Conservation (phyloP, 2,888 invertebrate species). For the Thumatha senex region DNA sequence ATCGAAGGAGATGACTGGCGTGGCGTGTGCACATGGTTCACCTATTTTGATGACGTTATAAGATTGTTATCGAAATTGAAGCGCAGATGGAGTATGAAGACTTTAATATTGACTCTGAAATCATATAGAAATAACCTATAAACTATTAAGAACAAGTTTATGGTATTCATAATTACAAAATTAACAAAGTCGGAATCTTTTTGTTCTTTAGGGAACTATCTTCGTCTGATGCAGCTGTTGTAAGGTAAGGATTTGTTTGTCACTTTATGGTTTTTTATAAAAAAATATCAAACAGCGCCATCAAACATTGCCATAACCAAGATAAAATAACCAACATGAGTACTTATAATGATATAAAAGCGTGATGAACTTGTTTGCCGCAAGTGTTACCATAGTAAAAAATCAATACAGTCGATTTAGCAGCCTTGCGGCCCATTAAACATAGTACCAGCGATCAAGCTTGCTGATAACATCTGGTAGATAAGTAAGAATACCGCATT, state of each 20-base stretch:
- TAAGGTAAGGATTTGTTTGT: neutral
- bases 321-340: neutral
- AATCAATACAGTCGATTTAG: slow-evolving; percentile 47
- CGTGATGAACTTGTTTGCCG: slow-evolving; percentile 34
- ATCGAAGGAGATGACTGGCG: too few species aligned
- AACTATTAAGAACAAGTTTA: too few species aligned
- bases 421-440: slow-evolving; percentile 52
- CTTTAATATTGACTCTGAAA: too few species aligned
- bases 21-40: too few species aligned
- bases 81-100: too few species aligned
- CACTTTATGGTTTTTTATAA: neutral
- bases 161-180: too few species aligned
- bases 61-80: too few species aligned
- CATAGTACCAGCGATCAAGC: slow-evolving; percentile 5
- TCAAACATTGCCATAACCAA: neutral
- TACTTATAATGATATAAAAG: slow-evolving; percentile 15
- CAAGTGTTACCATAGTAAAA: slow-evolving; percentile 46
- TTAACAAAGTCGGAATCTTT: too few species aligned
- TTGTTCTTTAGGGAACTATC: too few species aligned
- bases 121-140: too few species aligned
- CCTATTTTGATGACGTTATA: too few species aligned
- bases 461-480: slow-evolving; percentile 2
- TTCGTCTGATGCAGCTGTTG: too few species aligned
- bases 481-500: slow-evolving; percentile 39
- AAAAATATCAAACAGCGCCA: neutral